Conservation (phyloP, 2,797 vertebrate genomes). For the Poecile montanus region DNA sequence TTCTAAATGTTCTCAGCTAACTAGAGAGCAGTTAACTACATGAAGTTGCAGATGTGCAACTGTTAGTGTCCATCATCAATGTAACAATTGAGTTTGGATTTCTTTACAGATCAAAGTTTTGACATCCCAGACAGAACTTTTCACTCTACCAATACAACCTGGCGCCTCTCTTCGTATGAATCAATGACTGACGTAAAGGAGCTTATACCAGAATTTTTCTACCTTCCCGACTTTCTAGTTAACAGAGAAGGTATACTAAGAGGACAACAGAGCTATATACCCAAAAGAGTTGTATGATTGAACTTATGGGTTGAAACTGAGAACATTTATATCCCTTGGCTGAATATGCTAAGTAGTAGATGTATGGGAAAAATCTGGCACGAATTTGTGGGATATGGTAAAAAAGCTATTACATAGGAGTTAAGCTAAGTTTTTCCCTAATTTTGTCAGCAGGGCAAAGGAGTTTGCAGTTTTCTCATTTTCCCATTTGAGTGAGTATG, state of each 20-base stretch:
- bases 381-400: not conserved
- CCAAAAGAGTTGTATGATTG: not conserved
- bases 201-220: slow-evolving; percentile 98
- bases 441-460: not conserved
- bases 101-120: slow-evolving; percentile 95
- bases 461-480: not conserved
- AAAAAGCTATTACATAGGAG: not conserved
- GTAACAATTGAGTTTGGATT: slow-evolving; percentile 38
- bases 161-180: slow-evolving; percentile 97
- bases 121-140: slow-evolving; percentile 99
- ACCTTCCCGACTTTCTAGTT: slow-evolving; percentile 96
- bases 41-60: not conserved
- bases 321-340: not conserved
- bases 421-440: not conserved
- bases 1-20: not conserved
- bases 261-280: not conserved
- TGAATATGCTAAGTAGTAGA: not conserved
- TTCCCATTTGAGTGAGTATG: not conserved
- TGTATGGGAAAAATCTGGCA: not conserved
- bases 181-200: slow-evolving; percentile 99
- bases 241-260: slow-evolving; percentile 91
- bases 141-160: slow-evolving; percentile 98
- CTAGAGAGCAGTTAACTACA: not conserved
- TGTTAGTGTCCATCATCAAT: not conserved
- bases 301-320: not conserved